Evolutionary conservation across 2,888 invertebrate species (phyloP).

Genomic region (Drosophila affinis): DNA sequence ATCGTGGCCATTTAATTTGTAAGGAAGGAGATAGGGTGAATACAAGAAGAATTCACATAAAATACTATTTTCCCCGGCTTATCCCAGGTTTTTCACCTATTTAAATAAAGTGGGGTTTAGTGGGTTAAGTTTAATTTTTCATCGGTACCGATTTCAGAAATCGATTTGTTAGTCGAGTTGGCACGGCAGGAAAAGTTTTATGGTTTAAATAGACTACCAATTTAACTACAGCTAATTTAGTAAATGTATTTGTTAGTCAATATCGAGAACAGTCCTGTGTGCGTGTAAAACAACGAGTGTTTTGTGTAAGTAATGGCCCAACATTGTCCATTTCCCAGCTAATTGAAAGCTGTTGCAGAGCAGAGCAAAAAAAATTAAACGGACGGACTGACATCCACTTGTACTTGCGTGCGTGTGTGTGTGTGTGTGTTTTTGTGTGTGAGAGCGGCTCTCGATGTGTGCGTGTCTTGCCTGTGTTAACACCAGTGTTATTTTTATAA

Average conservation of each 20-base stretch:
- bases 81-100: no score
- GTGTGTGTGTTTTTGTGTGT: conserved; percentile 6
- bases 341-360: conserved; percentile 52
- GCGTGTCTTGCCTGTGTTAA: conserved; percentile 10
- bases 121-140: no score
- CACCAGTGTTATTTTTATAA: conserved; percentile 54
- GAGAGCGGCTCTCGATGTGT: conserved; percentile 12
- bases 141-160: no score
- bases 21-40: no score
- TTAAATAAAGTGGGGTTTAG: no score
- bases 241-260: conserved; percentile 49
- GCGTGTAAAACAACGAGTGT: conserved; percentile 35
- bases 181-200: conserved; percentile 60
- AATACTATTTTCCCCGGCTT: no score
- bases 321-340: conserved; percentile 6
- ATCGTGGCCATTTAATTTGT: no score
- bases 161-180: conserved; percentile 57
- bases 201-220: conserved; percentile 47
- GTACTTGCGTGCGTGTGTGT: conserved; percentile 8
- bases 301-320: conserved; percentile 41
- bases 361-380: neutral
- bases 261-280: conserved; percentile 31
- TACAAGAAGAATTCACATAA: no score
- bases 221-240: conserved; percentile 29
- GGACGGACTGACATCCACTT: conserved; percentile 17